phyloP scores from a whole-genome alignment of 2,113 vertebrate species.

The Spea bombifrons region DNA sequence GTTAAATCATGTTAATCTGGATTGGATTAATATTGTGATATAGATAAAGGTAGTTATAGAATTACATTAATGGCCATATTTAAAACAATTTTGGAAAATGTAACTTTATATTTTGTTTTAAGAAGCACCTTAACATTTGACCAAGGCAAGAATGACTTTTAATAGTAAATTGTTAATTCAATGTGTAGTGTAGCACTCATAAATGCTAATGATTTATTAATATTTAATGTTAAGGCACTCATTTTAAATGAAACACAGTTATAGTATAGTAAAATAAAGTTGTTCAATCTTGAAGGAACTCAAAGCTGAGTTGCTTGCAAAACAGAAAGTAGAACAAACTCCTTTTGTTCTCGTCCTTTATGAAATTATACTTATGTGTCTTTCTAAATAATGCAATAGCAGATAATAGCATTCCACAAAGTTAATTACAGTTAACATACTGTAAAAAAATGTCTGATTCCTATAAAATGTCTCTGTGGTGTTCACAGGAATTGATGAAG shows the following conservation, averaged over 20 bases:
- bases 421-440: slow-evolving; percentile 68
- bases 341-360: background rate
- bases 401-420: slow-evolving; percentile 63
- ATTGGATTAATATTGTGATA: too few relatives aligned
- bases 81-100: too few relatives aligned
- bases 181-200: background rate
- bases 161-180: too few relatives aligned
- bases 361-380: slow-evolving; percentile 41
- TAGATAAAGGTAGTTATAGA: too few relatives aligned
- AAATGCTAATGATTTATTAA: background rate
- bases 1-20: too few relatives aligned
- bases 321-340: background rate
- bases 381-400: slow-evolving; percentile 61
- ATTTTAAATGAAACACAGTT: background rate
- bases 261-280: too few relatives aligned
- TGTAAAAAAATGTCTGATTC: slow-evolving; percentile 63
- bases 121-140: too few relatives aligned
- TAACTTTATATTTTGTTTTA: too few relatives aligned
- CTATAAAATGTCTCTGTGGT: slow-evolving; percentile 54
- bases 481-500: slow-evolving; percentile 61
- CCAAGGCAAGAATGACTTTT: too few relatives aligned
- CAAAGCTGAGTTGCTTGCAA: background rate
- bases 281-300: too few relatives aligned
- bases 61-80: too few relatives aligned
- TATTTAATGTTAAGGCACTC: background rate